Evolutionary conservation across 2,797 vertebrate genomes (phyloP), one percentile per base, ranked within the genome.

Genomic region (Hoplostethus mediterraneus): DNA sequence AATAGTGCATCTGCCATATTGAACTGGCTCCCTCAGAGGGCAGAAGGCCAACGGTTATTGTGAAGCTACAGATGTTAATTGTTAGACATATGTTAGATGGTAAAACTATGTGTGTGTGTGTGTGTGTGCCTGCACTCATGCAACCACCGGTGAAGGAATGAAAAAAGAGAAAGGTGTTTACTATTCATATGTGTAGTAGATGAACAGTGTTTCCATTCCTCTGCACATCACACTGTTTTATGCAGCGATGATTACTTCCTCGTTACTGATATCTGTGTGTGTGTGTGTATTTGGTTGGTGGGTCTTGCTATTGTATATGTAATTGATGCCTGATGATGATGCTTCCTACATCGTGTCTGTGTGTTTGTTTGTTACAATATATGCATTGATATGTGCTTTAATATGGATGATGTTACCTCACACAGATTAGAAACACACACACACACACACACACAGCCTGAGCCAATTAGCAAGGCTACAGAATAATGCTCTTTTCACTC

Each of bases 181-280:
- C 44, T 48, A 48, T 62, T 48, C 48, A 28, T 33, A 63, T 40
- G 38, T 40, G 30, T 16, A 11, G 4, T 30, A 63, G n/a, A 51
- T 47, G 48, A 2, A 45, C 51, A 14, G 28, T 9, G 45, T 33
- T 63, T 17, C 42, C 28, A 47, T 62, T 47, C 13, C 28, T 16
- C 12, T 45, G 25, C 30, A 10, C 44, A 6, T 30, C 60, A 62
- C 60, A 33, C 33, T 62, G 44, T 48, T 28, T 62, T 62, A 62
- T 62, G 47, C 44, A 62, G 44, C 30, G 16, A 33, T 33, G 33
- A 4, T 4, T 4, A 33, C 4, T 33, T 33, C 33, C 33, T 33
- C 33, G 6, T 33, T 33, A 33, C 4, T 33, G 33, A 2, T 30
- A 45, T 55, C 21, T 21, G 21, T 21, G 21, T 21, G 21, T 21